Conservation (phyloP, 2,113 vertebrate species). For the Pterocles gutturalis region DNA sequence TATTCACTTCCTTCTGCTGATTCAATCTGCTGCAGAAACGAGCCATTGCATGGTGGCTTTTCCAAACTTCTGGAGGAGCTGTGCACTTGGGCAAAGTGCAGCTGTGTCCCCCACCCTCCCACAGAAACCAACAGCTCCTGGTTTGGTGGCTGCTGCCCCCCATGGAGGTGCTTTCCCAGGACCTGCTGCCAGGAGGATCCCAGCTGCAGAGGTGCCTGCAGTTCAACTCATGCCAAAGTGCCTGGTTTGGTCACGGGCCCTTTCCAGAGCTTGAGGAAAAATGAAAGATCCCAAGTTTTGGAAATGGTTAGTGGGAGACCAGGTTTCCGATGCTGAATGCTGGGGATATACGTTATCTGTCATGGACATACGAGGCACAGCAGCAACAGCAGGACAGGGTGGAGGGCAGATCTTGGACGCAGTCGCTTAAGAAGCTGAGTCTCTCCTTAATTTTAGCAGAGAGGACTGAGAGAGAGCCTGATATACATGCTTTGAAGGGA, state of each 20-base stretch:
- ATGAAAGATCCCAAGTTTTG: background rate
- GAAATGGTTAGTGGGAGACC: background rate
- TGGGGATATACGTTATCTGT: background rate
- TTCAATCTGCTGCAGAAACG: background rate
- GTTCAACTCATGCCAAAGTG: background rate
- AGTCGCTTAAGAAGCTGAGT: background rate
- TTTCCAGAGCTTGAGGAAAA: background rate
- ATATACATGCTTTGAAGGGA: background rate
- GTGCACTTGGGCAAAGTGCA: background rate
- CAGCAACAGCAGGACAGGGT: background rate
- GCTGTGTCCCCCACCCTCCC: background rate
- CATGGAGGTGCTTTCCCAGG: background rate
- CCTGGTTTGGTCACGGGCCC: background rate
- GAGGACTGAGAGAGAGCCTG: background rate
- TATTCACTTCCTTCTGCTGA: conserved; percentile 22
- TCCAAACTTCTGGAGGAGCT: background rate
- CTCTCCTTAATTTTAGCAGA: background rate
- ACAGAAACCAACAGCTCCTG: background rate
- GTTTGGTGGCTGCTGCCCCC: background rate
- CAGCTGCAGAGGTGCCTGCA: background rate
- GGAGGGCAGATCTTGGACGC: background rate
- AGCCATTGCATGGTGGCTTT: background rate
- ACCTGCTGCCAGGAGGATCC: background rate
- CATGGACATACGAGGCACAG: background rate
- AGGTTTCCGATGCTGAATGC: background rate